Base-by-base conservation (phyloP, 1,140 invertebrate species). In the Polyergus mexicanus region DNA sequence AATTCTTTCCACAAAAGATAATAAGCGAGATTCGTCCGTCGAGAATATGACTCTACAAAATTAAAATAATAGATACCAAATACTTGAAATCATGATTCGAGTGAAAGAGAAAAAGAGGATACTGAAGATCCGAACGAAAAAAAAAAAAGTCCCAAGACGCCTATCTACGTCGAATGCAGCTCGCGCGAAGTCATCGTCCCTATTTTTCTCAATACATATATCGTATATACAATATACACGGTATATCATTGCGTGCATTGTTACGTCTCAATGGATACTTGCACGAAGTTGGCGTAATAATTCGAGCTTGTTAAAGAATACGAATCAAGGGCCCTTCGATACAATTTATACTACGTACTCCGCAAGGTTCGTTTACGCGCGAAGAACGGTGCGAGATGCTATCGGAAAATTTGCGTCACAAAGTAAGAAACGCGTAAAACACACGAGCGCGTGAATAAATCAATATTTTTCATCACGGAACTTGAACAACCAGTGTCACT, bases 211-310 rank as follows among this genome's bases (percentile, higher is more conserved):
- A 60, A 72, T 71, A 68, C 19, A 25, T 69, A 78, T 54, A 78
- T 66, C 13, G 13, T 38, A 68, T 35, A 25, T 58, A 66, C 66
- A n/a, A 65, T 47, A 87, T 89, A 63, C 81, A 72, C 54, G 74
- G 74, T 88, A 32, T 32, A 81, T 75, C 44, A 65, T 89, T 89
- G 88, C 88, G 88, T 89, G 88, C 75, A 84, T 72, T 66, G 87
- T 89, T 89, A 89, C 83, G 66, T 89, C 83, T 89, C 88, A 89
- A 89, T 89, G 88, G 78, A 88, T 85, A 78, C 87, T 44, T 56
- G 72, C 72, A 84, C 86, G 51, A 85, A 88, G 86, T 85, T 85
- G 66, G 84, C 78, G 78, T 72, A 81, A 72, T 72, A 81, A 81
- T 81, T 71, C 66, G 51, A 81, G 78, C 78, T 81, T 72, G 78